Evolutionary conservation across 1,140 invertebrate genomes (phyloP), one percentile per base, ranked within the genome.

Genomic region (Ptiloglossa arizonensis): DNA sequence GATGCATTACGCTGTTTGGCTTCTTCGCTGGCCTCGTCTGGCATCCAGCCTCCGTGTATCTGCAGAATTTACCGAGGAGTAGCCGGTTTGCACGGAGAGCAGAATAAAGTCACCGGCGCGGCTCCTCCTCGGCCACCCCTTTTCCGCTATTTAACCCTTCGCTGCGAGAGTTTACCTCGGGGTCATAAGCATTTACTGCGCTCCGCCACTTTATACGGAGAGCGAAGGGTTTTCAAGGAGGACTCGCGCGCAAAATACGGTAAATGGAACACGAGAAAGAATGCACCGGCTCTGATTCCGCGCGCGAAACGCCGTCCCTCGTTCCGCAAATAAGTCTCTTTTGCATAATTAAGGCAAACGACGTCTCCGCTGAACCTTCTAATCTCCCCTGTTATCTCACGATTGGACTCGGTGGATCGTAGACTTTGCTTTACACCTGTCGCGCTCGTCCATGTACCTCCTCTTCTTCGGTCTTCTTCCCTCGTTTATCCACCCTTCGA

Each of bases 141-240:
- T 83, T 83, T 83, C 80, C 82, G 82, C 81, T 78, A 66, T 79
- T 83, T 83, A 83, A 83, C 81, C 63, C 52, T 79, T 35, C 48
- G 63, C 82, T 52, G 48, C 35, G 27, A 69, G 70, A 32, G 24
- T 68, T 60, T 44, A 44, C 38, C 80, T 50, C 54, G 60, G 64
- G 62, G 68, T 56, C 59, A 52, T 17, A 32, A 52, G 68, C 35
- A 79, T 75, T 75, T 75, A 77, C 66, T 70, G 69, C 56, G 64
- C 29, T 44, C 59, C 57, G 22, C 48, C 62, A 56, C 62, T 41
- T 63, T 56, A 35, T 41, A 46, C 72, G 32, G 17, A 52, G 19
- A 22, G 35, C 13, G n/a, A 44, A 69, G 54, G 38, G 64, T 56
- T 79, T 81, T 67, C 46, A 41, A 46, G 13, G 8, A 2, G 27